Percentiles rank a stretch among this genome's conserved stretches.
Evolutionary conservation across 2,797 vertebrate genomes (phyloP).

Genomic region (Thalassophryne amazonica): DNA sequence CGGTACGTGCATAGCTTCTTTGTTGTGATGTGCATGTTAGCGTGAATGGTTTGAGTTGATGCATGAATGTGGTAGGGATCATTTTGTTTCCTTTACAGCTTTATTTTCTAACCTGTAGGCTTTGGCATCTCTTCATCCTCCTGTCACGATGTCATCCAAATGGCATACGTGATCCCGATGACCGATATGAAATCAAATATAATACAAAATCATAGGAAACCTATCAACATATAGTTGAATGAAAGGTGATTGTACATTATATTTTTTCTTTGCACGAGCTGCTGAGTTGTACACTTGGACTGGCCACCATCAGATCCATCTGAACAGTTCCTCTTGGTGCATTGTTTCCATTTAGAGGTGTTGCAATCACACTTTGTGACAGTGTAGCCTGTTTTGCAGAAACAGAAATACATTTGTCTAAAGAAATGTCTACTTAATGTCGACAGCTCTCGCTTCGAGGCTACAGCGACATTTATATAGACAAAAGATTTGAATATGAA

Average conservation of each 20-base stretch:
- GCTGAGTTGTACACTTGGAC: slow-evolving; percentile 30
- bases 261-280: slow-evolving; percentile 12
- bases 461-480: too few species aligned
- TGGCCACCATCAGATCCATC: slow-evolving; percentile 12
- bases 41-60: slow-evolving; percentile 32
- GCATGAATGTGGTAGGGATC: slow-evolving; percentile 34
- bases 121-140: slow-evolving; percentile 44
- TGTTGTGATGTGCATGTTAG: slow-evolving; percentile 63
- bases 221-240: too few species aligned
- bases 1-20: slow-evolving; percentile 35
- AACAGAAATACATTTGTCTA: too few species aligned
- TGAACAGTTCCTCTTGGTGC: slow-evolving; percentile 38
- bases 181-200: too few species aligned
- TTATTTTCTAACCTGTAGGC: slow-evolving; percentile 39
- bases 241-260: too few species aligned
- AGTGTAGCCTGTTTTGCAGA: too few species aligned
- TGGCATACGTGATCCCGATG: slow-evolving; percentile 34
- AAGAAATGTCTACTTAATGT: too few species aligned
- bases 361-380: too few species aligned
- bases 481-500: too few species aligned
- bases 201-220: too few species aligned
- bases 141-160: slow-evolving; percentile 57
- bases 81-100: slow-evolving; percentile 53
- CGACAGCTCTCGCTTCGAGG: too few species aligned
- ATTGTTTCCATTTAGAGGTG: too few species aligned